Evolutionary conservation across 2,888 invertebrate genomes (phyloP), one percentile per base, ranked within the genome.

Genomic region (Lottia scabra): DNA sequence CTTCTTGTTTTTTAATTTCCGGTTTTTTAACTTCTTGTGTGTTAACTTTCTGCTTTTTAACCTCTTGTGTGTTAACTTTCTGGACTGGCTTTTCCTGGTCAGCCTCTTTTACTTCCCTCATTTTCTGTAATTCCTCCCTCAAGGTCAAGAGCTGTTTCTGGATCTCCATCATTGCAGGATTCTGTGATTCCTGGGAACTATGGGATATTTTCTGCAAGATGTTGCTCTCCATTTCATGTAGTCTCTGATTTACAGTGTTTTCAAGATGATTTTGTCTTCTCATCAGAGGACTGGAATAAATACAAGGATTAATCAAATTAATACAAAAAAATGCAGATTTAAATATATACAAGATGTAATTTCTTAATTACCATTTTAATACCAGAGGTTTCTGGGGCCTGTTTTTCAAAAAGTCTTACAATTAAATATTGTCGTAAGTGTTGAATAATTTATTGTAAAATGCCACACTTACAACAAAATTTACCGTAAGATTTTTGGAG

Each of bases 181-280:
- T 46, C 26, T 70, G 48, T 30, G 19, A 26, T 2, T 66, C 43
- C 23, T 46, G 65, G 12, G 56, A 64, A 19, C 26, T 46, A 38
- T 69, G 68, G 13, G 43, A 19, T 68, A 81, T 81, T 72, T 80
- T 81, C 23, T 74, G 45, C 12, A 84, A 65, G 0, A 85, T 71
- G 62, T 81, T 81, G 46, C 74, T 70, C 68, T 84, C 85, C 56
- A 85, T 67, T 46, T 79, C 74, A 65, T 83, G 75, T 44, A 85
- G 71, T 16, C 83, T 74, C 45, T 74, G 73, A 63, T 82, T 82
- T 13, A 84, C 81, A 6, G 76, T 78, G 56, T 80, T 80, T 67
- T 83, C 83, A 71, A 84, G 74, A 63, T 79, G 72, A 26, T 73
- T 78, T 70, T 86, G 86, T 27, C 84, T 71, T 30, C 80, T 69